Base-by-base conservation (phyloP, 2,113 vertebrate species). In the Oostethus manadensis region DNA sequence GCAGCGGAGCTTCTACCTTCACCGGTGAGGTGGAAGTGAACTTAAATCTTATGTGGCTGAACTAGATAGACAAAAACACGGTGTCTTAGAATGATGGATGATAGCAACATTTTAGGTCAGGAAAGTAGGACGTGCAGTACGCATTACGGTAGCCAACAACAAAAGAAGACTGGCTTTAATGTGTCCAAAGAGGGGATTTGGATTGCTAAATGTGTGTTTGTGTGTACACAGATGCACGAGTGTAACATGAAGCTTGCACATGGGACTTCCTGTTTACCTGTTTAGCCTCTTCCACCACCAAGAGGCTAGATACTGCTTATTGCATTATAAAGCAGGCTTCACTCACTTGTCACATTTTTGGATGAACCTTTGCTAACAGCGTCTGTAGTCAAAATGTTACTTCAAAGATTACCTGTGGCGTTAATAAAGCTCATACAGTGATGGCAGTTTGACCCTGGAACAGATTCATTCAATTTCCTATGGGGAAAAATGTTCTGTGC, bases 211-310 rank as follows among this genome's bases (percentile, higher is more conserved):
- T 60, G 44, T 50, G 61, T 47, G 48, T 57, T 45, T 61, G 51
- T 61, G 51, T 58, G 44, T 23, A 16, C 50, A 26, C 53, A 18
- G 45, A 43, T 48, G 45, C 51, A 48, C 44, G 23, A 57, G 38
- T 46, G 63, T 64, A 58, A 38, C 23, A 20, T 66, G 22, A 3
- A 1, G 17, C 74, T 33, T 46, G 62, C 70, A 51, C 65, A 78
- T 72, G 70, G 17, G 29, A 73, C 73, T 85, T 86, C 76, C 76
- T 86, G 62, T 71, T 65, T 67, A 66, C 47, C 63, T 68, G 55
- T 75, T 64, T 83, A 81, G 86, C 79, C 71, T 49, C 64, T 58
- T 58, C 42, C 10, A 23, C 57, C 20, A 44, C 3, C 17, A 44
- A 14, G n/a, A n/a, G n/a, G n/a, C n/a, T 16, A 14, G 3, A 14